A percentile compares a stretch with the other conserved stretches of the same genome.
phyloP scores from a whole-genome alignment of 2,113 vertebrate species.

The Eclectus roratus region DNA sequence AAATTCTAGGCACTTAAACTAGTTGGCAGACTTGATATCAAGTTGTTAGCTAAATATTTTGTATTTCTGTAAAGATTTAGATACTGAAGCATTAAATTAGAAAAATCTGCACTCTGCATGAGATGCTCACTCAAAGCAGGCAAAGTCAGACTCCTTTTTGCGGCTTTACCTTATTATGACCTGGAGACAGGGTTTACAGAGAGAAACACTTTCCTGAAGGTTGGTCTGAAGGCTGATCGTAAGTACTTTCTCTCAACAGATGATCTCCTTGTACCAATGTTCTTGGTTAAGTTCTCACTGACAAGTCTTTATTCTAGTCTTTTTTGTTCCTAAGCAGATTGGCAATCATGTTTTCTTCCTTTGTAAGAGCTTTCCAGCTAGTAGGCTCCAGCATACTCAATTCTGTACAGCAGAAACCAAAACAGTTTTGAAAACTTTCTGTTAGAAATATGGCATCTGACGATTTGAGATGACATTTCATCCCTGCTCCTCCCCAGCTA shows the following conservation, averaged over 20 bases:
- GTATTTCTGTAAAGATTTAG: neutral
- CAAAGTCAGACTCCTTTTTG: neutral
- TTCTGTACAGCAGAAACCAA: neutral
- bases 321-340: neutral
- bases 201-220: neutral
- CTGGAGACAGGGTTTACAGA: neutral
- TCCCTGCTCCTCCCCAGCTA: neutral
- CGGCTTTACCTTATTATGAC: neutral
- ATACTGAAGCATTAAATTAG: neutral
- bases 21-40: neutral
- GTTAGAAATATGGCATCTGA: neutral
- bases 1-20: neutral
- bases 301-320: neutral
- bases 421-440: neutral
- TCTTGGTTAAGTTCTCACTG: neutral
- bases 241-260: neutral
- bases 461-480: neutral
- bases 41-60: neutral
- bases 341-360: neutral
- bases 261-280: neutral
- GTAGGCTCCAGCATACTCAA: neutral
- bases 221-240: neutral
- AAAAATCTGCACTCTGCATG: neutral
- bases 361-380: neutral
- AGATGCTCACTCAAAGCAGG: neutral